phyloP scores from a whole-genome alignment of 2,888 invertebrate genomes.

The Bimastos eiseni region DNA sequence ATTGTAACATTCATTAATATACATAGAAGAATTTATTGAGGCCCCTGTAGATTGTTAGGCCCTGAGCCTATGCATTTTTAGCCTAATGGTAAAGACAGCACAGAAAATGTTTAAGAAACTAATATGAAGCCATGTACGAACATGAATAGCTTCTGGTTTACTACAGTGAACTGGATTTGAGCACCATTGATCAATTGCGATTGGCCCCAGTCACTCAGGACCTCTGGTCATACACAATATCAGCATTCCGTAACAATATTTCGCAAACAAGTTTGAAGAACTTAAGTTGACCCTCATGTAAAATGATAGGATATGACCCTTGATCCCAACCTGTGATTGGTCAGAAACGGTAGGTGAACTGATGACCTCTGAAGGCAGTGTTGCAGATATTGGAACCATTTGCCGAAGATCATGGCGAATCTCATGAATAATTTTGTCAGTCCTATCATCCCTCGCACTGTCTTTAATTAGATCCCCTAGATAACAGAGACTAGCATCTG shows the following conservation, averaged over 20 bases:
- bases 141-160: neutral
- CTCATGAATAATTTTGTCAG: neutral
- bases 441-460: neutral
- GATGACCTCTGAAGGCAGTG: neutral
- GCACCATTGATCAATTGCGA: neutral
- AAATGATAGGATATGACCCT: neutral
- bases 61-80: too few species aligned
- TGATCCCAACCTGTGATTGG: neutral
- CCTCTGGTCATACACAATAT: neutral
- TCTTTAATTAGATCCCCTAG: constrained; percentile 24
- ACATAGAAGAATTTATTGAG: too few species aligned
- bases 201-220: neutral
- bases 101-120: neutral
- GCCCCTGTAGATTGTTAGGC: too few species aligned
- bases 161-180: neutral
- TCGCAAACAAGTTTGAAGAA: neutral
- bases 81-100: too few species aligned
- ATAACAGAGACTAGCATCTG: neutral
- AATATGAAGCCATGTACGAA: neutral
- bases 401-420: neutral
- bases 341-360: neutral
- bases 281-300: neutral
- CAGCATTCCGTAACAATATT: neutral
- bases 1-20: too few species aligned
- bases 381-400: neutral